Evolutionary conservation across 2,113 vertebrate species (phyloP), one percentile per base, ranked within the genome.

Genomic region (Sisor rabdophorus): DNA sequence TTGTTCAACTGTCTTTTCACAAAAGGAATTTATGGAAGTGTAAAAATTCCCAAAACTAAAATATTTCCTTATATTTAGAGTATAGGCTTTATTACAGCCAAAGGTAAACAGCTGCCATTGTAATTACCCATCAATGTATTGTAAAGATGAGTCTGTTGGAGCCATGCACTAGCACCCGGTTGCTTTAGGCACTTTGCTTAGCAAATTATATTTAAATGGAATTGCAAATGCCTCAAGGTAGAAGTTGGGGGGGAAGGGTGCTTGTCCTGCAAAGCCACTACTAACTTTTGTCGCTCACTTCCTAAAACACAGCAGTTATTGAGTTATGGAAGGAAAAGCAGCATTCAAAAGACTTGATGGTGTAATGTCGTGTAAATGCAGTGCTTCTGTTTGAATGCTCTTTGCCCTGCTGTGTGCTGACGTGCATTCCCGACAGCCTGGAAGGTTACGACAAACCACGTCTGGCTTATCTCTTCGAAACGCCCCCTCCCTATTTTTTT

Each of bases 201-300:
- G 84, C 91, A 90, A 91, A 90, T 88, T 50, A 40, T 44, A 78
- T 79, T 63, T 65, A 58, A 67, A 64, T 61, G 67, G 68, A 77
- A 44, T 87, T 88, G 86, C 87, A 89, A 86, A 87, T 84, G 10
- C 44, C 55, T 70, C 22, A 56, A 81, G 26, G 67, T 19, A 75
- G 71, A 30, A 44, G 10, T 28, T 24, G 9, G 40, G 20, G 22
- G 22, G 40, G 40, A 6, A 36, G 32, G 32, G 32, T 2, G 6
- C 3, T 36, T 48, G 63, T 12, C 48, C 44, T 19, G 16, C 40
- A 48, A 10, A 22, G 64, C n/a, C 64, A 68, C 40, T 3, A 48
- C 44, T 19, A 20, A 20, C 65, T 52, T 69, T 69, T 20, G 65
- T 22, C 26, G 7, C 47, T 69, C 10, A 17, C 8, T 76, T 53